Base-by-base conservation (phyloP, 2,888 invertebrate genomes). In the Lasiommata megera region DNA sequence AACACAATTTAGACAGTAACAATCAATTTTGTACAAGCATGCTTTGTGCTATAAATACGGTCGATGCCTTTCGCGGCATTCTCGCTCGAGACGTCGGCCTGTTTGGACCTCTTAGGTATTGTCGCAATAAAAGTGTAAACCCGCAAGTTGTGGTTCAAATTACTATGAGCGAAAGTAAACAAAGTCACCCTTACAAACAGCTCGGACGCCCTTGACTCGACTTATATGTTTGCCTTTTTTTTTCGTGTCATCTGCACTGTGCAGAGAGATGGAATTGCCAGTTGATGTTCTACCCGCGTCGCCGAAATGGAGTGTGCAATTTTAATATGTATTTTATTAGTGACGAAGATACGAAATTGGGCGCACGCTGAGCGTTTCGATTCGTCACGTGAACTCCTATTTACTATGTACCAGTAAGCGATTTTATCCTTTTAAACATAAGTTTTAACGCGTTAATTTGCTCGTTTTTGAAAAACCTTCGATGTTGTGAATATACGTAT, bases 401-500 rank as follows among this genome's bases (percentile, higher is more conserved):
- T 48, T 47, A 17, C 47, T 47, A 34, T 11, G 31, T 38, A 54
- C 17, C 14, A 40, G 52, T 29, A 14, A 44, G 54, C 46, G 52
- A 51, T 40, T 23, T 43, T 55, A 55, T 43, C 56, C 53, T 18
- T 60, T 61, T 60, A 47, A 61, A 56, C n/a, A 53, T 60, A 59
- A 63, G 60, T 60, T 58, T 56, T 38, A 62, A 52, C 68, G 31
- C 18, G 18, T 31, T 61, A 53, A 41, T 62, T 61, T 56, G 47
- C 9, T 43, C 14, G 28, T 44, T 44, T 61, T 56, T 43, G 55
- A 62, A 61, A 63, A 61, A 52, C 51, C 67, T 70, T 69, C 66
- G 76, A 80, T 79, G 80, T 81, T 85, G 81, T 82, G 82, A 85
- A 80, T 83, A 79, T 80, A 79, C 76, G 76, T 80, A 44, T 31